Evolutionary conservation across 2,888 invertebrate genomes (phyloP).

Genomic region (Caenorhabditis plicata): DNA sequence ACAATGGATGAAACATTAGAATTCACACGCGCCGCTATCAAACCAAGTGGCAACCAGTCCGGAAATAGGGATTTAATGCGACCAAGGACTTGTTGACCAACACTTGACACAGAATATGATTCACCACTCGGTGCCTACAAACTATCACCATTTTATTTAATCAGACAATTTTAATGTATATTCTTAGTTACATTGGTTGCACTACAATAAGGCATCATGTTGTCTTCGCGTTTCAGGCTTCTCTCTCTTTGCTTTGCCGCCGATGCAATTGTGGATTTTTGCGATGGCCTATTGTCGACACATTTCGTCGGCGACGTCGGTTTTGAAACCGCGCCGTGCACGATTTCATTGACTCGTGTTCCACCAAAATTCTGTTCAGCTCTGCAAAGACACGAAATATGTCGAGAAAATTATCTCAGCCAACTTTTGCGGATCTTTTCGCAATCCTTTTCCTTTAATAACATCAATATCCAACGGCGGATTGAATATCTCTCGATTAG

Average conservation of each 20-base stretch:
- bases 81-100: slow-evolving; percentile 20
- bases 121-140: slow-evolving; percentile 7
- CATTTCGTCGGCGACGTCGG: background rate
- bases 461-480: slow-evolving; percentile 20
- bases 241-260: slow-evolving; percentile 7
- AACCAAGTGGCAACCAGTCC: slow-evolving; percentile 27
- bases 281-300: background rate
- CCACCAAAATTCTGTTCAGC: slow-evolving; percentile 20
- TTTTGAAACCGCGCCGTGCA: slow-evolving; percentile 9
- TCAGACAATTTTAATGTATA: background rate
- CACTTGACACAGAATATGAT: slow-evolving; percentile 14
- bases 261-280: slow-evolving; percentile 15
- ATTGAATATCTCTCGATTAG: slow-evolving; percentile 18
- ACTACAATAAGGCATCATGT: slow-evolving; percentile 22
- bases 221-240: background rate
- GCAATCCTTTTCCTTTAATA: slow-evolving; percentile 20
- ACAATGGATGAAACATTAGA: too few species aligned
- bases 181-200: slow-evolving; percentile 1
- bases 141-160: background rate
- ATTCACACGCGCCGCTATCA: too few species aligned
- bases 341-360: slow-evolving; percentile 1
- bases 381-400: slow-evolving; percentile 4
- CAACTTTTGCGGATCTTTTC: slow-evolving; percentile 15
- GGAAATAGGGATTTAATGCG: slow-evolving; percentile 23
- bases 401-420: background rate